Percentiles rank a stretch among this genome's conserved stretches.
These are phyloP conservation scores for Melanogrammus aeglefinus DNA, from an alignment of 2,797 vertebrate genomes.

Conservation along the genomic window DNA sequence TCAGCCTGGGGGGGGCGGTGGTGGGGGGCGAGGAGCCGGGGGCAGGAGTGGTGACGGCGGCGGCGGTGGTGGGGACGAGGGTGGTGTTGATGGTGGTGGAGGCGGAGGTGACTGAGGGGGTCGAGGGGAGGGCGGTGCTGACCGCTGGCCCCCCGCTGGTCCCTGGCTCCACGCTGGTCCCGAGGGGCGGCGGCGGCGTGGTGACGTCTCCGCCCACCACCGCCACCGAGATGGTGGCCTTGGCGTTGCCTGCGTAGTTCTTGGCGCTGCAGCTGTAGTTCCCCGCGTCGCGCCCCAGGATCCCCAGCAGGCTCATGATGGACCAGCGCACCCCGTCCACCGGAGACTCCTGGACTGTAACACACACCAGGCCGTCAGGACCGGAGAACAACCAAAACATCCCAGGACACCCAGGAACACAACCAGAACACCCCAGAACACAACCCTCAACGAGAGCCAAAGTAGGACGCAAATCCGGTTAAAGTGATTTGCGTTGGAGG, in stretches of 20 bases:
- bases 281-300: constrained; percentile 85
- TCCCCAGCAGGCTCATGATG: constrained; percentile 87
- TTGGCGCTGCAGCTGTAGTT: constrained; percentile 92
- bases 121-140: constrained; percentile 15
- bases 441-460: background rate
- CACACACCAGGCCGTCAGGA: background rate
- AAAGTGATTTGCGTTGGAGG: no score
- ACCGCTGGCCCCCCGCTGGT: constrained; percentile 48
- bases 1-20: constrained; percentile 23
- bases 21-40: constrained; percentile 13
- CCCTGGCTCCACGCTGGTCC: constrained; percentile 18
- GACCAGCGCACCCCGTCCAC: constrained; percentile 90
- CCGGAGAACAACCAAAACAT: background rate
- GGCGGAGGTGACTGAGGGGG: constrained; percentile 26
- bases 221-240: constrained; percentile 82
- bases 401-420: background rate
- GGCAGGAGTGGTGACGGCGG: constrained; percentile 33
- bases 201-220: constrained; percentile 77
- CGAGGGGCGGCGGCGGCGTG: constrained; percentile 42
- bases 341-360: constrained; percentile 91
- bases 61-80: constrained; percentile 45
- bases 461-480: no score
- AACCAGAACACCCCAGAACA: no score
- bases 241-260: constrained; percentile 85
- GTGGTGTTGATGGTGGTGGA: constrained; percentile 23